Percentiles rank a stretch among this genome's conserved stretches.
phyloP scores from a whole-genome alignment of 2,797 vertebrate genomes.

The Synanceia verrucosa region DNA sequence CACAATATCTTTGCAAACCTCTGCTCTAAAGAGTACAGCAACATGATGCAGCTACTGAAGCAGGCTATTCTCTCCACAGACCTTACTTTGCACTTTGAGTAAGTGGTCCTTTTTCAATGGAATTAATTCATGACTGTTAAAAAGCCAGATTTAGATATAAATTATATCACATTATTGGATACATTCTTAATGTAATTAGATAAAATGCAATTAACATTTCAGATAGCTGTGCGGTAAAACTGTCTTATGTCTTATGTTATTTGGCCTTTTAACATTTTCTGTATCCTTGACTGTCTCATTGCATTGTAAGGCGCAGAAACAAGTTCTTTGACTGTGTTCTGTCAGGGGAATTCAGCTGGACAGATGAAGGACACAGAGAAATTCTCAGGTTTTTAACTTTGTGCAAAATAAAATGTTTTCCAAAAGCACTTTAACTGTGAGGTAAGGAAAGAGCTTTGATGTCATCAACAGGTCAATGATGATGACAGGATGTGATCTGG shows the following conservation, averaged over 20 bases:
- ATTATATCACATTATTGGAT: background rate
- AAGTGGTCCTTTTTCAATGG: constrained; percentile 59
- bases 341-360: constrained; percentile 82
- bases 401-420: background rate
- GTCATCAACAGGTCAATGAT: constrained; percentile 82
- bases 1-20: constrained; percentile 88
- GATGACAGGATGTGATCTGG: constrained; percentile 86
- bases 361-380: constrained; percentile 81
- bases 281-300: constrained; percentile 46
- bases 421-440: background rate
- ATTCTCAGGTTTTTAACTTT: constrained; percentile 77
- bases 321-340: constrained; percentile 83
- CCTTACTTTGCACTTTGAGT: constrained; percentile 87
- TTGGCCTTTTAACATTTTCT: constrained; percentile 1
- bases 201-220: background rate
- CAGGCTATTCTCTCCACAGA: constrained; percentile 87
- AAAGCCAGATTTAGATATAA: background rate
- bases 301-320: constrained; percentile 76
- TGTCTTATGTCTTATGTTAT: background rate
- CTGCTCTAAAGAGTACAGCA: constrained; percentile 85
- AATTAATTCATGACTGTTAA: background rate
- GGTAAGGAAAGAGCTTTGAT: constrained; percentile 25
- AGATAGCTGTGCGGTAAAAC: background rate
- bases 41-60: constrained; percentile 87
- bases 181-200: background rate